Evolutionary conservation across 2,113 vertebrate genomes (phyloP).

Genomic region (Ptychochromis oligacanthus): DNA sequence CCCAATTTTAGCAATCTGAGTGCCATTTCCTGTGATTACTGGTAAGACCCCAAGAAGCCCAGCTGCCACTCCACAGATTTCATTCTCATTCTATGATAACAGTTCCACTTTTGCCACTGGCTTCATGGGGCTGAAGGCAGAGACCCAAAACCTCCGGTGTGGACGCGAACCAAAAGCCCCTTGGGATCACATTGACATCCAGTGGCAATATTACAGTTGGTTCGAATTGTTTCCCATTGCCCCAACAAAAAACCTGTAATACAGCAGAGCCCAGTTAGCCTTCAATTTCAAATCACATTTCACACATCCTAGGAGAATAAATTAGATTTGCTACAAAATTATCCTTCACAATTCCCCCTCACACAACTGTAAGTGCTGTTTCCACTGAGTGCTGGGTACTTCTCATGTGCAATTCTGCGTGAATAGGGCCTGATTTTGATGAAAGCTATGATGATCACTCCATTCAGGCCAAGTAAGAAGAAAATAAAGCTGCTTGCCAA

Average conservation of each 20-base stretch:
- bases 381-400: conserved; percentile 12
- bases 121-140: conserved; percentile 19
- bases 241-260: neutral
- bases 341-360: neutral
- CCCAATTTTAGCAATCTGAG: neutral
- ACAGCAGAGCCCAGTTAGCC: neutral
- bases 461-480: conserved; percentile 35
- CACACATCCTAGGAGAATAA: neutral
- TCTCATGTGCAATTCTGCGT: conserved; percentile 34
- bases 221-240: neutral
- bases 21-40: conserved; percentile 38
- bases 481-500: conserved; percentile 24
- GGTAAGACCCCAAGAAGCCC: conserved; percentile 37
- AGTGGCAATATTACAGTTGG: neutral
- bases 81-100: conserved; percentile 2
- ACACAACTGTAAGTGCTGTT: neutral
- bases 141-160: conserved; percentile 9
- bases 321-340: conserved; percentile 17
- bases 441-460: conserved; percentile 32
- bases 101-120: conserved; percentile 14
- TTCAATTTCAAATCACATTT: conserved; percentile 32
- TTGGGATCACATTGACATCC: conserved; percentile 17
- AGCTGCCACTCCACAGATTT: conserved; percentile 48
- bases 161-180: conserved; percentile 11
- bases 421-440: conserved; percentile 62